A percentile compares a stretch with the other conserved stretches of the same genome.
These are phyloP conservation scores for Desmodus rotundus DNA, from an alignment of 2,113 vertebrate species.

Conservation along the genomic window DNA sequence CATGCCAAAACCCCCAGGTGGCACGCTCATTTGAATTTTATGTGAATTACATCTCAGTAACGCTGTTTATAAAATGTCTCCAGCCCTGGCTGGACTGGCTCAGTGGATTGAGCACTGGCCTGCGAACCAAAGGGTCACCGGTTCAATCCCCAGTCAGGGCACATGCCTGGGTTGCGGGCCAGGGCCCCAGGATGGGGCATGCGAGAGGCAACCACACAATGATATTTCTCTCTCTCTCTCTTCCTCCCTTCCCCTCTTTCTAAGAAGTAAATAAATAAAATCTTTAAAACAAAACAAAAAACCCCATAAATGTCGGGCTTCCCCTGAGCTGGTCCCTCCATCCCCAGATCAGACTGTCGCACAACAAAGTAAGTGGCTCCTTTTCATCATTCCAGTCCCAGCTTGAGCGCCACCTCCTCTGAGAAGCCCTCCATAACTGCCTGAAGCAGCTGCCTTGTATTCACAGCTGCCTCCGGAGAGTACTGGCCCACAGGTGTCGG, in stretches of 20 bases:
- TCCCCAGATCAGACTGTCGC: neutral
- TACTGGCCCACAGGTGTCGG: neutral
- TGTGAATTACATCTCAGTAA: neutral
- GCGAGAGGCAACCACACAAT: too few relatives aligned
- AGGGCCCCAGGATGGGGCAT: too few relatives aligned
- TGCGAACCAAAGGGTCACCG: too few relatives aligned
- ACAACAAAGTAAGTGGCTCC: rapidly evolving
- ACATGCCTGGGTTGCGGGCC: too few relatives aligned
- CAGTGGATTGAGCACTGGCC: too few relatives aligned
- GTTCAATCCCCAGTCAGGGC: too few relatives aligned
- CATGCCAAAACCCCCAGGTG: neutral
- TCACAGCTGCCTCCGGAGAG: too few relatives aligned
- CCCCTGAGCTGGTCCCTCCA: too few relatives aligned
- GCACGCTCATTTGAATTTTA: neutral
- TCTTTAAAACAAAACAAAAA: neutral
- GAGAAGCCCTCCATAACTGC: neutral
- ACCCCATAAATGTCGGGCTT: neutral
- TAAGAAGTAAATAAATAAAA: too few relatives aligned
- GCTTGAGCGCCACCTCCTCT: neutral
- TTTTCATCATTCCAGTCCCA: neutral
- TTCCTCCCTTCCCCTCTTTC: too few relatives aligned
- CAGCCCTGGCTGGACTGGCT: too few relatives aligned
- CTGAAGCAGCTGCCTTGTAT: neutral
- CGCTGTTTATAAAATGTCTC: neutral
- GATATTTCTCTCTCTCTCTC: too few relatives aligned